Base-by-base conservation (phyloP, 2,113 vertebrate genomes). In the Solenodon paradoxus region DNA sequence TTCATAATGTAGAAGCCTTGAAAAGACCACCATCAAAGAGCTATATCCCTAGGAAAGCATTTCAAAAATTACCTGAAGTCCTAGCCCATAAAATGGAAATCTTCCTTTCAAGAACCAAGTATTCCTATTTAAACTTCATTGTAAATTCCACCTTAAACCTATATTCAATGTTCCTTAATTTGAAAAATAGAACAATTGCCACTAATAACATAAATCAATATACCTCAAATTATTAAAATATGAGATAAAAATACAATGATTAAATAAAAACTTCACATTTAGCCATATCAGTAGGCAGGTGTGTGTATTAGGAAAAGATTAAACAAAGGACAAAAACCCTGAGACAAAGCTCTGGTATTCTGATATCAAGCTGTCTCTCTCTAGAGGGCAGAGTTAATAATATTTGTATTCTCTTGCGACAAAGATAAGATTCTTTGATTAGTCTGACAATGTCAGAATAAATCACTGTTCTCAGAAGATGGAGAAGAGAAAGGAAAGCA, bases 361-460 rank as follows among this genome's bases (percentile, higher is more conserved):
- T 93, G 96, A 64, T 92, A 79, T 35, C 49, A 86, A 82, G 61
- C 63, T 96, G 92, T 88, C 87, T 96, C 63, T 97, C 95, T 97
- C 97, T 77, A 90, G 92, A 98, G 85, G 47, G 83, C 49, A 93
- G 94, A 96, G 28, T 96, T 82, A 96, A 69, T 97, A 94, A 95
- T 71, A 89, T 84, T 97, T 97, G 84, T 91, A 97, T 97, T 97
- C 90, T 94, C 88, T 95, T 96, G 53, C 75, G 90, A 74, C 95
- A 80, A 83, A 96, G 92, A 97, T 93, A 0, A 0, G 75, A 95
- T 92, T 88, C 59, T 96, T 92, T 95, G 96, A 97, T 96, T 97
- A 96, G 71, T 96, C 74, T 96, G 83, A 97, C 85, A 95, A 91
- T 90, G 84, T 92, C 96, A 97, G 95, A 97, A 97, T 94, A 97